phyloP scores from a whole-genome alignment of 1,140 invertebrate species.

The Ceratina japonica region DNA sequence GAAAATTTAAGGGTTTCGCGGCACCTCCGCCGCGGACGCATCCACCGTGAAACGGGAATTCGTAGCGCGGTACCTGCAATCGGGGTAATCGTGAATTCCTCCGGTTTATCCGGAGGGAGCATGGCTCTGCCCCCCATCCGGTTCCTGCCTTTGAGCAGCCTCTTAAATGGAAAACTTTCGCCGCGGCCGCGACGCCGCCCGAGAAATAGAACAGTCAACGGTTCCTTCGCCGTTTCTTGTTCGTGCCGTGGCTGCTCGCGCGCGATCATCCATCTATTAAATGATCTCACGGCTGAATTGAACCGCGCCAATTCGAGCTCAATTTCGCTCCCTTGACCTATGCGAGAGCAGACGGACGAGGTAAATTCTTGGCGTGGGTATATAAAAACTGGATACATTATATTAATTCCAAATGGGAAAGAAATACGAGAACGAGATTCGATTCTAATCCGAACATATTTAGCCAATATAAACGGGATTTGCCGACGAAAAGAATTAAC shows the following conservation, averaged over 20 bases:
- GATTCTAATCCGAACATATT: too few species aligned
- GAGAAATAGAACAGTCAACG: neutral
- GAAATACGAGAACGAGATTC: too few species aligned
- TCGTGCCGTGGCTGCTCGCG: neutral
- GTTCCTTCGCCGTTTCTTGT: neutral
- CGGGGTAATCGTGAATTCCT: conserved; percentile 14
- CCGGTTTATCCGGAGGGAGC: conserved; percentile 2
- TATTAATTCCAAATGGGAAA: neutral
- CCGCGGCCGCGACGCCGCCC: too few species aligned
- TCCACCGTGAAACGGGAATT: conserved; percentile 32
- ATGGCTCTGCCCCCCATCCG: neutral
- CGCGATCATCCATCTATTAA: conserved; percentile 15
- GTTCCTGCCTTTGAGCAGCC: neutral
- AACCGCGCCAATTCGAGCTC: neutral
- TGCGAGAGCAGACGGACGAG: too few species aligned
- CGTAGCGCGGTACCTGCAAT: conserved; percentile 12
- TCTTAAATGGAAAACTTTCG: conserved; percentile 29
- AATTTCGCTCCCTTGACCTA: neutral
- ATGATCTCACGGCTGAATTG: neutral
- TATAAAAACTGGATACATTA: too few species aligned
- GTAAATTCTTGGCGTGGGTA: too few species aligned
- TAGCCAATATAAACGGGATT: too few species aligned
- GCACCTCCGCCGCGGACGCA: conserved; percentile 17
- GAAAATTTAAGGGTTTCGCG: conserved; percentile 53
- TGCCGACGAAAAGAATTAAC: too few species aligned